phyloP scores from a whole-genome alignment of 2,113 vertebrate species.

The Pachypanchax playfairii region DNA sequence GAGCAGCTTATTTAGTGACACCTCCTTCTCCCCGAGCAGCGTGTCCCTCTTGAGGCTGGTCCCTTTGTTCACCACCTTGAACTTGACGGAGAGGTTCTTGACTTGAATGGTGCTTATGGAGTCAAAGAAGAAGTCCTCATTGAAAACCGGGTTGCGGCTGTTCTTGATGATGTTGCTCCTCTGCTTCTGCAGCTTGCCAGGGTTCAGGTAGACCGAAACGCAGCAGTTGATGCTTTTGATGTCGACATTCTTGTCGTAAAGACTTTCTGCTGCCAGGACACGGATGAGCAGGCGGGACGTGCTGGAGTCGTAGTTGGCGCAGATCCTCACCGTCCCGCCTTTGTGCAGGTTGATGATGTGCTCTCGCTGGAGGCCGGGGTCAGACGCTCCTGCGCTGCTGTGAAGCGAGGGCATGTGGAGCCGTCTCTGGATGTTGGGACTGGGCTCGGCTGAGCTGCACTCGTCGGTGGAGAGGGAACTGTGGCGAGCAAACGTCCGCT shows the following conservation, averaged over 20 bases:
- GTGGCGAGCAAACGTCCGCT: slow-evolving; percentile 88
- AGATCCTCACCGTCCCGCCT: slow-evolving; percentile 85
- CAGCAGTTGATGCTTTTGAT: slow-evolving; percentile 95
- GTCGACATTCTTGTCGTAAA: slow-evolving; percentile 88
- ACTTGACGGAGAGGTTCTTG: slow-evolving; percentile 90
- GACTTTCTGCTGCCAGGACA: slow-evolving; percentile 86
- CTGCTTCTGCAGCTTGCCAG: slow-evolving; percentile 96
- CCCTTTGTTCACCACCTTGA: slow-evolving; percentile 98
- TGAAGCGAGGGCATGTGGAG: slow-evolving; percentile 76
- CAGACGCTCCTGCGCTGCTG: slow-evolving; percentile 48
- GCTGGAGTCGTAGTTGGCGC: slow-evolving; percentile 86
- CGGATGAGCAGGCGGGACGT: slow-evolving; percentile 88
- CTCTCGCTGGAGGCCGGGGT: slow-evolving; percentile 76
- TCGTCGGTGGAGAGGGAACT: slow-evolving; percentile 94
- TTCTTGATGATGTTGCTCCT: slow-evolving; percentile 97
- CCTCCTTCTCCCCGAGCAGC: slow-evolving; percentile 91
- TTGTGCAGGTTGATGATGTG: slow-evolving; percentile 86
- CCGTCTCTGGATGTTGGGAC: slow-evolving; percentile 87
- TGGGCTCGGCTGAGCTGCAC: slow-evolving; percentile 91
- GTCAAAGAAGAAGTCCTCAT: slow-evolving; percentile 98
- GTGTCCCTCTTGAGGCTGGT: slow-evolving; percentile 94
- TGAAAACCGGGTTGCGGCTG: slow-evolving; percentile 95
- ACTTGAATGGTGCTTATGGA: slow-evolving; percentile 84
- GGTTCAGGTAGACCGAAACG: slow-evolving; percentile 91
- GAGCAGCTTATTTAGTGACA: slow-evolving; percentile 85